Evolutionary conservation across 2,888 invertebrate genomes (phyloP), one percentile per base, ranked within the genome.

Genomic region (Diabrotica balteata): DNA sequence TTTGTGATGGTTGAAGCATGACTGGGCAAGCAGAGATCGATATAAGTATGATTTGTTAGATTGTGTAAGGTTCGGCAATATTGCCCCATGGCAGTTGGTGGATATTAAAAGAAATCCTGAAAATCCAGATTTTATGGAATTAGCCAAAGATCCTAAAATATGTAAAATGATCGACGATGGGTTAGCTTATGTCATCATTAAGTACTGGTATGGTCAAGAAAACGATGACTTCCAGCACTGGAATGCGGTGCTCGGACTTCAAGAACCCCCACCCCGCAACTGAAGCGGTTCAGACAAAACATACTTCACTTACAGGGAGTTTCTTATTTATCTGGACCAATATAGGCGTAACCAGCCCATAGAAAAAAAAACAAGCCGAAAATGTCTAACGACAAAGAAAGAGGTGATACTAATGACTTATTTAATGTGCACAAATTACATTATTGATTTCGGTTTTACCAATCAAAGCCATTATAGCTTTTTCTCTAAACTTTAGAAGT

Each of bases 151-250:
- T 73, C 85, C 89, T 0, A 89, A 89, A 72, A 89, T 94, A 17
- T 90, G 91, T 76, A 90, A 91, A 78, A 90, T 92, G 89, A 89
- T 94, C 17, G 92, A 93, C 77, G 92, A 93, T 78, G 93, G 93
- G 42, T 86, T 94, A 43, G 91, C 92, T 42, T 93, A 89, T 76
- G 92, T 92, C 0, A 92, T 92, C 61, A 91, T 93, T 68, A 91
- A 92, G 75, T 89, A 92, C 75, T 92, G 90, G 90, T 92, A 91
- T 74, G 90, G 90, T 1, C 88, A 90, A 79, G 90, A 90, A 80
- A 88, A 89, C 0, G 89, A 91, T 76, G 91, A 91, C 79, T 92
- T 91, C 74, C 87, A 89, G 76, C 89, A 90, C 73, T 91, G 91
- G 88, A 89, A 92, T 71, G 89, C 90, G 69, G 86, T 90, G 0